A percentile compares a stretch with the other conserved stretches of the same genome.
Conservation (phyloP, 2,888 invertebrate genomes). For the Parasteatoda lunata region DNA sequence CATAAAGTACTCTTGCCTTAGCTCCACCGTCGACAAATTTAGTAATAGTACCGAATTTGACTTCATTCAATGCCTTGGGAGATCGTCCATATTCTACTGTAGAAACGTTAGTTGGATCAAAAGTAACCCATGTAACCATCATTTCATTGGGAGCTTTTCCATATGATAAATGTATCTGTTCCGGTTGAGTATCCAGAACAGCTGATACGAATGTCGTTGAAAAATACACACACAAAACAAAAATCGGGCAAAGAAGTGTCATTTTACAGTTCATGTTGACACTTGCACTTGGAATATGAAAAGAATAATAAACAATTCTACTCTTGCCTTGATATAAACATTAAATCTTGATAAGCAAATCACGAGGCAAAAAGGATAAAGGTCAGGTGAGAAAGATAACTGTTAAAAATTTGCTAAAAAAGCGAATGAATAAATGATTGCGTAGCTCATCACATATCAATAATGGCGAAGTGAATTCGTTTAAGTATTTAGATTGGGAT, state of each 20-base stretch:
- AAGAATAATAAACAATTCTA: no score
- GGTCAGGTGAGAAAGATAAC: constrained; percentile 14
- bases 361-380: constrained; percentile 28
- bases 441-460: no score
- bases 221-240: constrained; percentile 5
- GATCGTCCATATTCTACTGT: constrained; percentile 71
- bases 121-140: constrained; percentile 72
- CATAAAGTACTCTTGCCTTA: constrained; percentile 81
- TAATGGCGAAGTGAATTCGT: no score
- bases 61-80: constrained; percentile 29
- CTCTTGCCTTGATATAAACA: no score
- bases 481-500: no score
- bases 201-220: constrained; percentile 5
- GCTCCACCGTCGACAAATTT: constrained; percentile 85
- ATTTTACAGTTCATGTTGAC: no score
- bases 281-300: no score
- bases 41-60: constrained; percentile 56
- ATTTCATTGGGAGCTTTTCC: constrained; percentile 70
- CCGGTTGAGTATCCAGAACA: constrained; percentile 48
- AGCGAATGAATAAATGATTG: no score
- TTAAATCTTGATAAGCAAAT: not conserved
- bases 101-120: constrained; percentile 68
- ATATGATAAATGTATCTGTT: constrained; percentile 53
- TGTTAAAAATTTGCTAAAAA: no score
- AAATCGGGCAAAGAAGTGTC: no score